These are phyloP conservation scores for Trichonephila clavata DNA, from an alignment of 1,140 invertebrate genomes.

Conservation along the genomic window DNA sequence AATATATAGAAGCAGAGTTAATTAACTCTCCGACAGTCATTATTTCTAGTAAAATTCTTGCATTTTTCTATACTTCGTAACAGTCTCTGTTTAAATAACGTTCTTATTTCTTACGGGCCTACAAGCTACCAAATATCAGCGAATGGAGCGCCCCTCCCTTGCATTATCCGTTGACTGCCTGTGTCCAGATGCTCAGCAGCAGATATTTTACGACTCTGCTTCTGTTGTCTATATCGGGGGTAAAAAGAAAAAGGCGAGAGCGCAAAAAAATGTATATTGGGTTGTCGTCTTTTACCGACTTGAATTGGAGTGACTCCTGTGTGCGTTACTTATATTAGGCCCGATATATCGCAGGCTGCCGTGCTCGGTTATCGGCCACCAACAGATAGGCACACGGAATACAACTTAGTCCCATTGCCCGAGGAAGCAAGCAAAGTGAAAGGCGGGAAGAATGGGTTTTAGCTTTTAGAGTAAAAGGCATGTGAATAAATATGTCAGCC, in stretches of 20 bases:
- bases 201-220: constrained; percentile 63
- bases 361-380: background rate
- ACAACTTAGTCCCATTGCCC: constrained; percentile 47
- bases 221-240: constrained; percentile 70
- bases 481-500: constrained; percentile 71
- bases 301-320: constrained; percentile 47
- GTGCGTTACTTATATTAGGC: constrained; percentile 72
- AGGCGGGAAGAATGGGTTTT: constrained; percentile 61
- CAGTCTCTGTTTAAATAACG: no score
- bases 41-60: no score
- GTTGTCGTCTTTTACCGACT: constrained; percentile 51
- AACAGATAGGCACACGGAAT: constrained; percentile 34
- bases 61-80: no score
- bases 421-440: background rate
- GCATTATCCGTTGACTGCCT: constrained; percentile 63
- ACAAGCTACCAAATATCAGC: background rate
- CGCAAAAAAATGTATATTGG: constrained; percentile 60
- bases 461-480: constrained; percentile 74
- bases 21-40: no score
- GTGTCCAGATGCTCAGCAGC: constrained; percentile 67
- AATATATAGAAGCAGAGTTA: no score
- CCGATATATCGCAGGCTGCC: background rate
- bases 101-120: background rate
- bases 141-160: background rate
- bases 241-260: constrained; percentile 1